A percentile compares a stretch with the other conserved stretches of the same genome.
phyloP scores from a whole-genome alignment of 2,797 vertebrate genomes.

The Gobio occitaniae region DNA sequence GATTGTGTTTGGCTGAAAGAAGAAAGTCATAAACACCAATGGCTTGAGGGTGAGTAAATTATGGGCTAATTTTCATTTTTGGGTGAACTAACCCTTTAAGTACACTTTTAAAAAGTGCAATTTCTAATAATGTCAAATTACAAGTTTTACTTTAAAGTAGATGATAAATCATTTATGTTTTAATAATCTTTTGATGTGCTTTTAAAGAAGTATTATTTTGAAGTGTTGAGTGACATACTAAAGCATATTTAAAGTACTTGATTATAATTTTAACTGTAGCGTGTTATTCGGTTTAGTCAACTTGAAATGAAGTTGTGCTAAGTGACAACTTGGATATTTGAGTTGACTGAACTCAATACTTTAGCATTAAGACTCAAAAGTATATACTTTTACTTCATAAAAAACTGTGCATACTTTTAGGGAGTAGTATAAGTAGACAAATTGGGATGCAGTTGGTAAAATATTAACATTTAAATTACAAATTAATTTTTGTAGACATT shows the following conservation, averaged over 20 bases:
- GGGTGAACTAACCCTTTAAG: no score
- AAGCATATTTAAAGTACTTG: background rate
- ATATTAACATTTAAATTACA: background rate
- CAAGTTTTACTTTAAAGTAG: background rate
- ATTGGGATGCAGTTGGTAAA: background rate
- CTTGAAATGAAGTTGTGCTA: no score
- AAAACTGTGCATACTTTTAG: no score
- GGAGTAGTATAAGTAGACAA: no score
- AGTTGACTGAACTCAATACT: no score
- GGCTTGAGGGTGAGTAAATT: no score
- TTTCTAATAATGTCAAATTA: background rate
- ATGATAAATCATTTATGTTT: background rate
- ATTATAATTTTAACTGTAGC: background rate
- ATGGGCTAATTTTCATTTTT: no score
- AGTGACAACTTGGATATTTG: no score
- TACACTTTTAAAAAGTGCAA: background rate
- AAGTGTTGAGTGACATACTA: background rate
- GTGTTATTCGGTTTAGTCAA: background rate
- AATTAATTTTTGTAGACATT: background rate
- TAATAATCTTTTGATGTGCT: background rate
- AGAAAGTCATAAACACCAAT: no score
- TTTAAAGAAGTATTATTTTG: background rate
- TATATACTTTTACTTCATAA: background rate
- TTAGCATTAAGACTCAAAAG: background rate
- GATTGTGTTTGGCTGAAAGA: no score